These are phyloP conservation scores for Dolichomitus sp. DNA, from an alignment of 2,888 invertebrate species.

Conservation along the genomic window DNA sequence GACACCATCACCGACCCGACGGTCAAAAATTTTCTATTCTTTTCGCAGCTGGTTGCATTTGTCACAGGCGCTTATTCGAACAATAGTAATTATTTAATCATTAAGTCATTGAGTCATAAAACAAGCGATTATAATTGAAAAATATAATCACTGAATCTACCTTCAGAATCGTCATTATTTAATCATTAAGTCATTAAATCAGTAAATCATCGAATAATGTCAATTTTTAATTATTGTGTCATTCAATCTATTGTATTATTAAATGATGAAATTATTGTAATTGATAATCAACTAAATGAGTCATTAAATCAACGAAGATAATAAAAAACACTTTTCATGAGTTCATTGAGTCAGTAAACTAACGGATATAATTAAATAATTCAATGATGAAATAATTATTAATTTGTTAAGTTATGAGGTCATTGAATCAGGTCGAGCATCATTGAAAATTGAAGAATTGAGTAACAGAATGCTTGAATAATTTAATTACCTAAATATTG, in stretches of 20 bases:
- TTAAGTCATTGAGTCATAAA: background rate
- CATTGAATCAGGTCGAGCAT: too few relatives aligned
- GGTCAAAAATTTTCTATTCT: slow-evolving; percentile 28
- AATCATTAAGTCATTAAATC: background rate
- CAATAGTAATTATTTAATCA: background rate
- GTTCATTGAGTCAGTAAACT: too few relatives aligned
- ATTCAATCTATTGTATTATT: background rate
- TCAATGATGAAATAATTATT: too few relatives aligned
- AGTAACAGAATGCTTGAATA: too few relatives aligned
- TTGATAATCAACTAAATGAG: background rate
- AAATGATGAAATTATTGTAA: background rate
- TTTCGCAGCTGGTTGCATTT: slow-evolving; percentile 15
- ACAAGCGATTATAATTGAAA: background rate
- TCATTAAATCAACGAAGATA: too few relatives aligned
- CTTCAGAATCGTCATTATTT: background rate
- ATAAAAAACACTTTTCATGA: too few relatives aligned
- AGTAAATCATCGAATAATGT: background rate
- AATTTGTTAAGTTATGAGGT: too few relatives aligned
- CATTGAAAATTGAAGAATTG: too few relatives aligned
- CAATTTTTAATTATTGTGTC: background rate
- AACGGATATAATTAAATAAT: too few relatives aligned
- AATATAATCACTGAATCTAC: too few relatives aligned
- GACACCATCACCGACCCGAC: background rate
- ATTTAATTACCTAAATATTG: background rate
- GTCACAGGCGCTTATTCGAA: background rate